Base-by-base conservation (phyloP, 2,888 invertebrate species). In the Trichogramma evanescens region DNA sequence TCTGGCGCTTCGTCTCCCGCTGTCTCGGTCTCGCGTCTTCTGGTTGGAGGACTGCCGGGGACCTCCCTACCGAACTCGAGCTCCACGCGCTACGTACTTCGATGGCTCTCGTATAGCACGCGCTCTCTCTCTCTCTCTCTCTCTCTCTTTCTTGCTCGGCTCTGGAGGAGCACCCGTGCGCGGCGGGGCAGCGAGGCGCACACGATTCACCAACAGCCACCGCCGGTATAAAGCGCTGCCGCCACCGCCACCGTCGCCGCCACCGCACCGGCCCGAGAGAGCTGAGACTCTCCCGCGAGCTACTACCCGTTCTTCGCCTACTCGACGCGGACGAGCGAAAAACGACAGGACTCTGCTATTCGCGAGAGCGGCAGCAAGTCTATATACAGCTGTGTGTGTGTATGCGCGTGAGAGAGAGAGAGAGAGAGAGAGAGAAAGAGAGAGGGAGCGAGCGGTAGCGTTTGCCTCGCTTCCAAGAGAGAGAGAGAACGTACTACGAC, bases 41-140 rank as follows among this genome's bases (percentile, higher is more conserved):
- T 76, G 76, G 76, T 75, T 76, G 76, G 76, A 76, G 72, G 71
- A 71, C 73, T 71, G 71, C 74, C 26, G 49, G 55, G 63, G 72
- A 76, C 76, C 77, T 77, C 77, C 77, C 77, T 77, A 77, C 77
- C 74, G 77, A 75, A 75, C 74, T 67, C 66, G 63, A 54, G 63
- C 67, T 65, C 58, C 66, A 63, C 63, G 63, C 65, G 65, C 66
- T 66, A 26, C 26, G 26, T 26, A 26, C 26, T 26, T 26, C 26
- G 26, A 26, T 26, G 26, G 26, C 26, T 26, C 26, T 26, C 26
- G 26, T 26, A 26, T 26, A 26, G 26, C 26, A 26, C 26, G 26
- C 26, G 2, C 26, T 26, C 26, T 26, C 26, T 43, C 61, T 50
- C 57, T 51, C 53, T 44, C 60, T 53, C 60, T 50, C 49, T 49